Evolutionary conservation across 2,113 vertebrate species (phyloP).

Genomic region (Puntigrus tetrazona): DNA sequence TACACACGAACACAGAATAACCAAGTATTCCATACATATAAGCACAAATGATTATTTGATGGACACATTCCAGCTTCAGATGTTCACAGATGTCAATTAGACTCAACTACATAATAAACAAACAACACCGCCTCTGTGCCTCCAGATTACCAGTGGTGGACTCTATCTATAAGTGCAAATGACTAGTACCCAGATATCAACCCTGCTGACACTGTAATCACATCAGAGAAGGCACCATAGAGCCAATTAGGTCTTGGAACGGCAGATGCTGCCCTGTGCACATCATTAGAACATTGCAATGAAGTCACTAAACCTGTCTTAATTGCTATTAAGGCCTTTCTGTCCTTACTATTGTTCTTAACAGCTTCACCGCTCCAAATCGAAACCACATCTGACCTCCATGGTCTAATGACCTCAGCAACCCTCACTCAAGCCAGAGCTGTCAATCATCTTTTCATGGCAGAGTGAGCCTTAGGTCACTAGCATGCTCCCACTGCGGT

Average conservation of each 20-base stretch:
- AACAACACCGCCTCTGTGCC: neutral
- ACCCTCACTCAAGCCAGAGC: neutral
- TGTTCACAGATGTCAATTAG: neutral
- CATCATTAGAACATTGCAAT: conserved; percentile 27
- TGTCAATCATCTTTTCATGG: conserved; percentile 39
- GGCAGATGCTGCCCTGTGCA: conserved; percentile 75
- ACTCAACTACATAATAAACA: neutral
- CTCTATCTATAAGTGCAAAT: conserved; percentile 46
- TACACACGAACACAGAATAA: conserved; percentile 6
- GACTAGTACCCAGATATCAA: conserved; percentile 77
- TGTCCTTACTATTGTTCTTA: conserved; percentile 4
- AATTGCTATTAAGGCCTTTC: neutral
- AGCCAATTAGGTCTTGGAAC: conserved; percentile 70
- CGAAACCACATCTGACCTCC: conserved; percentile 1
- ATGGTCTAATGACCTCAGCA: neutral
- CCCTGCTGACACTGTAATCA: conserved; percentile 81
- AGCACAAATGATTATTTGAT: conserved; percentile 12
- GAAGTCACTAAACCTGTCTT: conserved; percentile 13
- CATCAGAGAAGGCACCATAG: conserved; percentile 77
- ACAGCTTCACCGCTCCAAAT: neutral
- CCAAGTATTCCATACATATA: conserved; percentile 11
- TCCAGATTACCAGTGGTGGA: conserved; percentile 40
- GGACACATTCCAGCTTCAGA: neutral
- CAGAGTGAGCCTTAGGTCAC: conserved; percentile 6
- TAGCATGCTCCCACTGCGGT: neutral